Base-by-base conservation (phyloP, 2,113 vertebrate genomes). In the Melanocharis versteri region DNA sequence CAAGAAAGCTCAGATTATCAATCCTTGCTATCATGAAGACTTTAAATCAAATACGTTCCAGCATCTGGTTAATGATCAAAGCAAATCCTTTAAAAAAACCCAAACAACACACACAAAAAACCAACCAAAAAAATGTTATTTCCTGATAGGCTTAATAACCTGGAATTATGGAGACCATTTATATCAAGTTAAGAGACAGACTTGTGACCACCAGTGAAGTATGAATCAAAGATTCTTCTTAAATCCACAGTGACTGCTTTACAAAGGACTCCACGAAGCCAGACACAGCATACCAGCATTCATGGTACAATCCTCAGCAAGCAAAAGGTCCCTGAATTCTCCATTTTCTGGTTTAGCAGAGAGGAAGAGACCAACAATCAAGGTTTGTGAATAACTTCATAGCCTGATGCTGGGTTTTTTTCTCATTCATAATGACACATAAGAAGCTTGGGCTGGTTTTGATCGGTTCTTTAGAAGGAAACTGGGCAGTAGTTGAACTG, bases 1-100 rank as follows among this genome's bases (percentile, higher is more conserved):
- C 50, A 93, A 95, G 90, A 94, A 95, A 94, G 20, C 89, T 94
- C 92, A 88, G 91, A 93, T 96, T 97, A 96, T 96, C 94, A 97
- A 68, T 95, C 94, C 88, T 94, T 96, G 72, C 27, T 94, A 97
- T 94, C 86, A 79, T 54, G 90, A 95, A 96, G 90, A 89, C 65
- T 87, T 88, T 92, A 97, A 97, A 97, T 97, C 70, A 97, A 96
- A 91, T 89, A 64, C 1, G 0, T 93, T 90, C 87, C 81, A 93
- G 76, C 73, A 75, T 95, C 65, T 95, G 91, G 81, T 96, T 95
- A 82, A 58, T 90, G 93, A 97, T 96, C 88, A 97, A 96, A 97
- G 93, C 27, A 95, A 96, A 92, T 66, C 37, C 51, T 76, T 91
- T 17, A 10, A 66, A 60, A 82, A 58, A 69, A 5, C 0, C 4